Conservation (phyloP, 2,888 invertebrate genomes). For the Mantis religiosa region DNA sequence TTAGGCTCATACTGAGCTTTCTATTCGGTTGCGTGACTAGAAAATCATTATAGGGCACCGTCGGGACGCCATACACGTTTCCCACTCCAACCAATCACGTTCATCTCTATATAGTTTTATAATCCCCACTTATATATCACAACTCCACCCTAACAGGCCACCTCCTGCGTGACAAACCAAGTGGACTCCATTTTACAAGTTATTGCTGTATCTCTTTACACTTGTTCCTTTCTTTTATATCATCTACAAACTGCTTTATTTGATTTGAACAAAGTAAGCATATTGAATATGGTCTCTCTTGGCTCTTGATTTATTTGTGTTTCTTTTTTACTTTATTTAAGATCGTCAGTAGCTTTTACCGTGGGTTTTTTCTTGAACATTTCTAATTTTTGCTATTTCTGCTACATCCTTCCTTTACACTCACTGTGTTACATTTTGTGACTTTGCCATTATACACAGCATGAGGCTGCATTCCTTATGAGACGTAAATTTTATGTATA, state of each 20-base stretch:
- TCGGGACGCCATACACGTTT: neutral
- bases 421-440: too few species aligned
- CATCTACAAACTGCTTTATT: neutral
- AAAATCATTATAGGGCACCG: neutral
- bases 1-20: neutral
- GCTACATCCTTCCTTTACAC: too few species aligned
- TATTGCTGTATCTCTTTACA: neutral
- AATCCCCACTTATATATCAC: neutral
- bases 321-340: too few species aligned
- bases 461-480: too few species aligned
- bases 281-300: too few species aligned
- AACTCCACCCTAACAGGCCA: neutral
- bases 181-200: neutral
- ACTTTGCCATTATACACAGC: too few species aligned
- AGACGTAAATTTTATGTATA: too few species aligned
- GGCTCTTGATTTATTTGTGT: too few species aligned
- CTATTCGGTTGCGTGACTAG: neutral
- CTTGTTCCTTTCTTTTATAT: neutral
- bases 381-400: too few species aligned
- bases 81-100: neutral
- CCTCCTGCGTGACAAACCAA: neutral
- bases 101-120: neutral
- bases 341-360: too few species aligned
- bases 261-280: too few species aligned
- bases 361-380: too few species aligned